Percentiles rank a stretch among this genome's conserved stretches.
Evolutionary conservation across 2,797 vertebrate species (phyloP).

Genomic region (Parauchenoglanis ngamensis): DNA sequence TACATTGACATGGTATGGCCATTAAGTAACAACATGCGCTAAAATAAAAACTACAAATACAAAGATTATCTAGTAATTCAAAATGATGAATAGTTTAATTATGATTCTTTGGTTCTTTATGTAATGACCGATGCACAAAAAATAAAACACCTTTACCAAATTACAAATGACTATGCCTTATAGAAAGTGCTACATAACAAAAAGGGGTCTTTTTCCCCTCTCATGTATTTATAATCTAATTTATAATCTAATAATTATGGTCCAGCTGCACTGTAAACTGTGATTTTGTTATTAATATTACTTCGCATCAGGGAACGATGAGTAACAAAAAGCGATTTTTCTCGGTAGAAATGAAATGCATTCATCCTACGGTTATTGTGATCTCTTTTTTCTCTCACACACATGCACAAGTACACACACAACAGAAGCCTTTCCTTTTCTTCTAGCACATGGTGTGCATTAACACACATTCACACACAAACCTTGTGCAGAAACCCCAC

Average conservation of each 20-base stretch:
- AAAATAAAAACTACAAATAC: not conserved
- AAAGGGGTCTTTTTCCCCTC: not conserved
- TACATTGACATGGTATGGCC: not conserved
- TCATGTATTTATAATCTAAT: not conserved
- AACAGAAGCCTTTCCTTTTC: not conserved
- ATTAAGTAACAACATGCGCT: not conserved
- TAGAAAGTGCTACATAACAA: not conserved
- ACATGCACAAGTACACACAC: not conserved
- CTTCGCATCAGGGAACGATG: not conserved
- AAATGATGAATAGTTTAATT: not conserved
- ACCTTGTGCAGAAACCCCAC: not conserved
- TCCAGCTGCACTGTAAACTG: not conserved
- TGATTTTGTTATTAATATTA: not conserved
- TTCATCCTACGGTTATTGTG: too few species aligned
- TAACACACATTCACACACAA: not conserved
- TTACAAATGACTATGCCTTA: not conserved
- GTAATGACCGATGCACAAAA: not conserved
- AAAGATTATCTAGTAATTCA: not conserved
- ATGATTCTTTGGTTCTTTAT: not conserved
- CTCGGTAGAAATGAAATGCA: too few species aligned
- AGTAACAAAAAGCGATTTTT: not conserved
- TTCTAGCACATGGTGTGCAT: not conserved
- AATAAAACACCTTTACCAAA: not conserved
- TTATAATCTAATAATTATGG: not conserved
- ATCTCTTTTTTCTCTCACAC: not conserved